Evolutionary conservation across 2,113 vertebrate genomes (phyloP), one percentile per base, ranked within the genome.

Genomic region (Pelusios castaneus): DNA sequence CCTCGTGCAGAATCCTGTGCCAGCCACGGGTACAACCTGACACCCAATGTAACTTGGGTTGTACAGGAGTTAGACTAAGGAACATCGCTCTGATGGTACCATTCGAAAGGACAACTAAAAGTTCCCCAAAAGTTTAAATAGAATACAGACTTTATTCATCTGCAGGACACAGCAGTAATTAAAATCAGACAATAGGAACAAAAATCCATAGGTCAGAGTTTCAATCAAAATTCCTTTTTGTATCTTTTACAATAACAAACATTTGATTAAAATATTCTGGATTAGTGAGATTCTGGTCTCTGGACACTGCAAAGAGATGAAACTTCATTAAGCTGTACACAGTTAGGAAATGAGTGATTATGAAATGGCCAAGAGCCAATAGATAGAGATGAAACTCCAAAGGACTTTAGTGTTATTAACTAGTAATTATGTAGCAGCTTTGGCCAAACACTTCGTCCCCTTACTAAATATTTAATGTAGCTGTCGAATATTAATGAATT

Each of bases 301-400:
- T 91, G 94, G 95, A 95, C 87, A 95, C 58, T 95, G 56, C 92
- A 89, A 90, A 94, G 94, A 84, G 91, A 96, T 90, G 90, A 96
- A 51, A 91, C 87, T 89, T 92, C 96, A 91, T 96, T 91, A 96
- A 95, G 94, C 93, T 96, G 89, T 51, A 94, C 8, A 0, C 88
- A 96, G 96, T 97, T 95, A 97, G 95, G 96, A 96, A 97, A 97
- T 97, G 88, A 95, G 63, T 94, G 95, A 96, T 97, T 97, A 96
- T 95, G 96, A 96, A 67, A 21, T 67, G 34, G 34, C 34, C 5
- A 10, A 34, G 92, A 93, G 91, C 95, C 94, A 92, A 87, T 51
- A 95, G 96, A 94, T 94, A 95, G 92, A 96, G 94, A 92, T 95
- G 91, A 91, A 96, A 95, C 90, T 95, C 96, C 92, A 95, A 87